Percentiles rank a stretch among this genome's conserved stretches.
Evolutionary conservation across 2,113 vertebrate genomes (phyloP).

Genomic region (Hirundichthys speculiger): DNA sequence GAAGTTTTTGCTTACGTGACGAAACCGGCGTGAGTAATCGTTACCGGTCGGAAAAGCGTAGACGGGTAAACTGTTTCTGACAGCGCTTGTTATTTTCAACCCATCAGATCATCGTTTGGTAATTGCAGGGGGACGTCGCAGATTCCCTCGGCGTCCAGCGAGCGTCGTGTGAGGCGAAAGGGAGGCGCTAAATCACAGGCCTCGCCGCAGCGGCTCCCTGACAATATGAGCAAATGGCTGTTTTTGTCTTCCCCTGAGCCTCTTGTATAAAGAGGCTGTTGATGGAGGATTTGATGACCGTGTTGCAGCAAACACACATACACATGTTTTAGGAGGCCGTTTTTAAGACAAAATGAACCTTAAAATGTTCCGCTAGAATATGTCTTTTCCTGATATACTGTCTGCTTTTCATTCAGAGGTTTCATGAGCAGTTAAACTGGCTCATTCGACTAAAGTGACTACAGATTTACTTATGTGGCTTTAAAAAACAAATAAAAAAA

Average conservation of each 20-base stretch:
- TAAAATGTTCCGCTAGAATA: too few relatives aligned
- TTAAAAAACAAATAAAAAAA: too few relatives aligned
- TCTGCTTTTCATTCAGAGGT: too few relatives aligned
- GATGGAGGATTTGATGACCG: conserved; percentile 44
- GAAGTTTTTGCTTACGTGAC: not conserved
- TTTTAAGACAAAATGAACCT: not conserved
- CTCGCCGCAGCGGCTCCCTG: not conserved
- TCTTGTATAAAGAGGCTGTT: conserved; percentile 28
- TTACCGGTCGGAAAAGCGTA: not conserved
- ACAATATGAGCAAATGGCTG: conserved; percentile 10
- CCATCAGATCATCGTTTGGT: not conserved
- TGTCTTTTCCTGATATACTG: too few relatives aligned
- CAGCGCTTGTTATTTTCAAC: not conserved
- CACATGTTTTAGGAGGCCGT: not conserved
- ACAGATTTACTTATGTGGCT: too few relatives aligned
- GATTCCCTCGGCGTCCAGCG: not conserved
- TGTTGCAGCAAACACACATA: not conserved
- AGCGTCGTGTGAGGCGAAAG: conserved; percentile 28
- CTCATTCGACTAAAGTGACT: too few relatives aligned
- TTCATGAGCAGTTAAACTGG: too few relatives aligned
- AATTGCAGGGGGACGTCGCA: conserved; percentile 19
- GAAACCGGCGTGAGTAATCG: not conserved
- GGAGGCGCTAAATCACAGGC: conserved; percentile 35
- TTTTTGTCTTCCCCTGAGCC: conserved; percentile 50
- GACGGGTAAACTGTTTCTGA: not conserved